phyloP scores from a whole-genome alignment of 30 jellyfish, hydroid and myxozoan species.

The Mastigias papua region DNA sequence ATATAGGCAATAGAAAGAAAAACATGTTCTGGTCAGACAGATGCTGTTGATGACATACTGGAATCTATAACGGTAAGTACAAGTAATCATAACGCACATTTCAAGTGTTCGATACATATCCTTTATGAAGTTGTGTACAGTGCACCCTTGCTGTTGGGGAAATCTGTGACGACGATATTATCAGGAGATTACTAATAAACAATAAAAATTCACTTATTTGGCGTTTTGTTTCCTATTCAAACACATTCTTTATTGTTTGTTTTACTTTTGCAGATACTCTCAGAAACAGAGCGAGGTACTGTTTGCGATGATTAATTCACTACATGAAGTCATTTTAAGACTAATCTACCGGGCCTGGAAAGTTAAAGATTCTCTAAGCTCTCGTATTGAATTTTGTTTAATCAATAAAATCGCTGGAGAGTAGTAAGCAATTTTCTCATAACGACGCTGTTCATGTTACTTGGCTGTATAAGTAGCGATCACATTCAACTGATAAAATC shows the following conservation, averaged over 20 bases:
- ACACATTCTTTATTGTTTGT: neutral
- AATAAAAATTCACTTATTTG: no score
- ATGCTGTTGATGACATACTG: neutral
- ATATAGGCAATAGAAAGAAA: neutral
- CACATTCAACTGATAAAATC: no score
- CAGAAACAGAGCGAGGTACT: neutral
- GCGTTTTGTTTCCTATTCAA: neutral
- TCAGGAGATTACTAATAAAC: no score
- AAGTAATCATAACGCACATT: neutral
- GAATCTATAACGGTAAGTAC: neutral
- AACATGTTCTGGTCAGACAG: neutral
- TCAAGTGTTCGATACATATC: neutral
- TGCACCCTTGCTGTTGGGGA: no score
- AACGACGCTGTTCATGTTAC: neutral
- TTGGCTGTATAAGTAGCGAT: neutral
- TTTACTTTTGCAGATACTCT: neutral
- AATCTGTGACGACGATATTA: no score
- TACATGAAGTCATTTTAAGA: no score
- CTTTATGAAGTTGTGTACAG: neutral
- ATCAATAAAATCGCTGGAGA: neutral
- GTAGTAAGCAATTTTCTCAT: neutral
- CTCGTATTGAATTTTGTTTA: no score
- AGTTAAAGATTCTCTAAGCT: neutral
- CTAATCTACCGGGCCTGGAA: no score
- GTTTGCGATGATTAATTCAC: no score